Evolutionary conservation across 92 coral and sea anemone species (phyloP).

Genomic region (Meandrina meandrites): DNA sequence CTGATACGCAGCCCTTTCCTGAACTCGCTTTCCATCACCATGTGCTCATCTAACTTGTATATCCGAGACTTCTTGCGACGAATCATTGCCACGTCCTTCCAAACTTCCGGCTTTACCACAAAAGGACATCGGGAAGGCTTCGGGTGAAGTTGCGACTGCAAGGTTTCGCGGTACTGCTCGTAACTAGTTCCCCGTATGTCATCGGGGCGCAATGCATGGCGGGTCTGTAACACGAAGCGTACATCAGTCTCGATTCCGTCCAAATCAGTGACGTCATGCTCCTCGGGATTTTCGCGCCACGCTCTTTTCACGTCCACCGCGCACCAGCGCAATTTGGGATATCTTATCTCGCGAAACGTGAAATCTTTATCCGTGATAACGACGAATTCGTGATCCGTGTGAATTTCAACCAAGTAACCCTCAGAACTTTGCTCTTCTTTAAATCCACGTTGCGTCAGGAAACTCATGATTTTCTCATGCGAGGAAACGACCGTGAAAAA

Average conservation of each 20-base stretch:
- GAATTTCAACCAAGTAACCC: constrained; percentile 56
- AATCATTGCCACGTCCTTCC: constrained; percentile 81
- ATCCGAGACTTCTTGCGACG: constrained; percentile 80
- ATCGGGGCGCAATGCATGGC: constrained; percentile 67
- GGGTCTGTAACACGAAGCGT: constrained; percentile 86
- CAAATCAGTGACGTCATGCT: constrained; percentile 47
- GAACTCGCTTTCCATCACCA: constrained; percentile 39
- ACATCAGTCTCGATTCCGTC: constrained; percentile 95
- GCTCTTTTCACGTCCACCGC: constrained; percentile 86
- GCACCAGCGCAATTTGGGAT: constrained; percentile 88
- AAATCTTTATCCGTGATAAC: constrained; percentile 66
- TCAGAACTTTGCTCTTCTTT: constrained; percentile 52
- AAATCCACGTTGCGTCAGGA: constrained; percentile 57
- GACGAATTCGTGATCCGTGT: constrained; percentile 68
- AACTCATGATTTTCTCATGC: constrained; percentile 54
- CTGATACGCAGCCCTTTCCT: constrained; percentile 48
- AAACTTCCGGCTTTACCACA: constrained; percentile 66
- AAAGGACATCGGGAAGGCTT: constrained; percentile 51
- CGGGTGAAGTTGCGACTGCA: constrained; percentile 59
- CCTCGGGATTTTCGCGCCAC: constrained; percentile 70
- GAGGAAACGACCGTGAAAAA: constrained; percentile 78
- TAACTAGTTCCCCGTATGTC: constrained; percentile 83
- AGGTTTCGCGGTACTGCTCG: constrained; percentile 63
- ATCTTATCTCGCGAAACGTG: constrained; percentile 54
- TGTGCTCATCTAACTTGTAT: constrained; percentile 37